phyloP scores from a whole-genome alignment of 1,140 invertebrate genomes.

The Drosophila bocki region DNA sequence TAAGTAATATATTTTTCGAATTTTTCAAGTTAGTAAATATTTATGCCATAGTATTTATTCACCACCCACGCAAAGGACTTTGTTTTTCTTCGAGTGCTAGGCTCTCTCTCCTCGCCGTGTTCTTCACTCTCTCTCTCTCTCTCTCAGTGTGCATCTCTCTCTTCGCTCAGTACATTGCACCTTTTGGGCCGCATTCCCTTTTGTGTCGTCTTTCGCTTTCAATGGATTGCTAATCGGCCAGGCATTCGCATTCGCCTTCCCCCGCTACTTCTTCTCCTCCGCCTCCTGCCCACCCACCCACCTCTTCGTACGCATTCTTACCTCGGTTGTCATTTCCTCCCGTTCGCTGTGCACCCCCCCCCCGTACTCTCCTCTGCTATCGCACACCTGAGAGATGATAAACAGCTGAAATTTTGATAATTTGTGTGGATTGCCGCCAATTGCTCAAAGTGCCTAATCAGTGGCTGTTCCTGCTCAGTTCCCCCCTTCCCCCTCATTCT shows the following conservation, averaged over 20 bases:
- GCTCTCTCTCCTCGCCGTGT: not conserved
- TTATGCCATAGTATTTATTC: not conserved
- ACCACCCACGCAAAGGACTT: not conserved
- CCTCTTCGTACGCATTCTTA: slow-evolving; percentile 49
- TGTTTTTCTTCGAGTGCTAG: slow-evolving; percentile 6
- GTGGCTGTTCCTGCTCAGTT: not conserved
- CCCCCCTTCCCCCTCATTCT: too few species aligned
- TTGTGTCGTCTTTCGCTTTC: slow-evolving; percentile 69
- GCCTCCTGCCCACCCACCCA: not conserved
- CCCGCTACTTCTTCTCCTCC: slow-evolving; percentile 4
- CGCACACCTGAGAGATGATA: slow-evolving; percentile 26
- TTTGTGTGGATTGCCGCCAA: slow-evolving; percentile 32
- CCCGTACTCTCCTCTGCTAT: not conserved
- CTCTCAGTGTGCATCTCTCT: not conserved
- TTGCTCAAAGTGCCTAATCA: slow-evolving; percentile 37
- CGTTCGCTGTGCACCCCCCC: slow-evolving; percentile 1
- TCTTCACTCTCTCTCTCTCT: not conserved
- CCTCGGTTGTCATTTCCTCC: slow-evolving; percentile 59
- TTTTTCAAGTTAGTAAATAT: not conserved
- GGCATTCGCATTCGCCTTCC: slow-evolving; percentile 58
- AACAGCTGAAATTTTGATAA: slow-evolving; percentile 42
- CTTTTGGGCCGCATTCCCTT: slow-evolving; percentile 61
- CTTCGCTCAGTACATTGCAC: slow-evolving; percentile 69
- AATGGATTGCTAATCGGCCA: slow-evolving; percentile 73
- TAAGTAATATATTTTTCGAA: too few species aligned